phyloP scores from a whole-genome alignment of 2,797 vertebrate genomes.

The Halcyon smyrnensis region DNA sequence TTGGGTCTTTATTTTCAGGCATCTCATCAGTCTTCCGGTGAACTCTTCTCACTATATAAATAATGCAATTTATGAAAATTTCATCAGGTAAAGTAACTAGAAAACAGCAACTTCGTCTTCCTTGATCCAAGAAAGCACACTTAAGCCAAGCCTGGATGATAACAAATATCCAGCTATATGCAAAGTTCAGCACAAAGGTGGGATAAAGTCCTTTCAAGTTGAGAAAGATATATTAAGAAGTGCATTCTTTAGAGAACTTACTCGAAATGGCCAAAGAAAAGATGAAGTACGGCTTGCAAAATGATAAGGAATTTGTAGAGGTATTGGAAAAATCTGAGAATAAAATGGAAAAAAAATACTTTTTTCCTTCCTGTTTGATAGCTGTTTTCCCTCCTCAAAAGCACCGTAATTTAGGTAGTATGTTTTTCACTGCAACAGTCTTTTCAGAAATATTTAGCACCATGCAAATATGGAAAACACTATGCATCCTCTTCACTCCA shows the following conservation, averaged over 20 bases:
- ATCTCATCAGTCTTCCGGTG: neutral
- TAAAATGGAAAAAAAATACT: neutral
- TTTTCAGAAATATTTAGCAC: neutral
- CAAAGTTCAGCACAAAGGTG: neutral
- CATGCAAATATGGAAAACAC: neutral
- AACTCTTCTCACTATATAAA: neutral
- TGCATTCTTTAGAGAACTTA: neutral
- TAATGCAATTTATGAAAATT: slow-evolving; percentile 5
- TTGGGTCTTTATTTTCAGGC: neutral
- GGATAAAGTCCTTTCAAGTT: neutral
- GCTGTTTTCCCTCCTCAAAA: neutral
- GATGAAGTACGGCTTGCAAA: neutral
- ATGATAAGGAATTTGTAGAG: neutral
- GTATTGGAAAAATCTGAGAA: neutral
- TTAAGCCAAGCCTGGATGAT: neutral
- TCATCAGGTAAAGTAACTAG: neutral
- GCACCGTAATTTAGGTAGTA: neutral
- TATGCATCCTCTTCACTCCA: neutral
- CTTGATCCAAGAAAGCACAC: neutral
- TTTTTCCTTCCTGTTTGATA: neutral
- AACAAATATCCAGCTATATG: neutral
- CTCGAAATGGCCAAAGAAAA: neutral
- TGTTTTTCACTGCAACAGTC: neutral
- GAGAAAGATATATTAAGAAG: neutral
- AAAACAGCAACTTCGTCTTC: neutral